A percentile compares a stretch with the other conserved stretches of the same genome.
Conservation (phyloP, 2,113 vertebrate genomes). For the Rhea americana region DNA sequence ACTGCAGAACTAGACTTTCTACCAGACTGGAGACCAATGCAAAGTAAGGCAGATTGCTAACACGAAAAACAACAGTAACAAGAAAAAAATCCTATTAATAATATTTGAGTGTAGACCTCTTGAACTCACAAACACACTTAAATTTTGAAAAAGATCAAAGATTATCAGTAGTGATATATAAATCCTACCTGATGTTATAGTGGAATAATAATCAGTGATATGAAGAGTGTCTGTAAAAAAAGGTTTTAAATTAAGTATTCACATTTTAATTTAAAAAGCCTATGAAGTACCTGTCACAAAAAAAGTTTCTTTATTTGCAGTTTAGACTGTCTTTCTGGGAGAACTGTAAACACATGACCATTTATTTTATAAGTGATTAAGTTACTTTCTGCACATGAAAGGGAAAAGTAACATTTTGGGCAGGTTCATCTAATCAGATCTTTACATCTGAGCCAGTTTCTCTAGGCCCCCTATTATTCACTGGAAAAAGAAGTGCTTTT, state of each 20-base stretch:
- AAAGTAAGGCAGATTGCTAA: not conserved
- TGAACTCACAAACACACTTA: not conserved
- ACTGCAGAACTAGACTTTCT: not conserved
- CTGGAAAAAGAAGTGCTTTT: not conserved
- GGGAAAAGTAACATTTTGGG: not conserved
- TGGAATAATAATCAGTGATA: not conserved
- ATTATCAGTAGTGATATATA: not conserved
- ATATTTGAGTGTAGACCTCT: not conserved
- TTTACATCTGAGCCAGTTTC: not conserved
- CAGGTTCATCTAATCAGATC: not conserved
- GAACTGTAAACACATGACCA: not conserved
- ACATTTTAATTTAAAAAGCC: not conserved
- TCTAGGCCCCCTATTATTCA: not conserved
- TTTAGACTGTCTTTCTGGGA: not conserved
- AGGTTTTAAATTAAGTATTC: not conserved
- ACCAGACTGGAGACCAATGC: not conserved
- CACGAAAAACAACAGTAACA: not conserved
- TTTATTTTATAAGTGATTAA: not conserved
- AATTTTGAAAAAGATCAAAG: not conserved
- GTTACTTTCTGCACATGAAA: not conserved
- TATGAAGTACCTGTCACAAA: not conserved
- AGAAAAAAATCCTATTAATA: not conserved
- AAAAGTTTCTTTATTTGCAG: not conserved
- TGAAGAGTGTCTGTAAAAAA: not conserved
- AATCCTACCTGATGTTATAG: slow-evolving; percentile 29